phyloP scores from a whole-genome alignment of 2,797 vertebrate genomes.

The Urosaurus nigricauda region DNA sequence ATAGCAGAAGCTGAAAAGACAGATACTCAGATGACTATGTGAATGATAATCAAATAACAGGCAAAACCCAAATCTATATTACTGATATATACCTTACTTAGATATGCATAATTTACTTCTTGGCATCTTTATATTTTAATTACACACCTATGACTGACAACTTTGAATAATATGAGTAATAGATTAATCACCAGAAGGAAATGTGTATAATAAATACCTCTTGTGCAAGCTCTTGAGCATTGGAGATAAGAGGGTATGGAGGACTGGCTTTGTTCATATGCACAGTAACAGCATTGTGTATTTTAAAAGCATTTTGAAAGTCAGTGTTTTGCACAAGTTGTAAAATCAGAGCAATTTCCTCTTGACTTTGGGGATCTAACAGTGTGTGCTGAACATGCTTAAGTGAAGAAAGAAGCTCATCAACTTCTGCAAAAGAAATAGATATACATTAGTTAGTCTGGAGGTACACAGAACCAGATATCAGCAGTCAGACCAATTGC shows the following conservation, averaged over 20 bases:
- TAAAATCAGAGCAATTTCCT: constrained; percentile 91
- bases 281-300: constrained; percentile 93
- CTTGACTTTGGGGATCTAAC: constrained; percentile 95
- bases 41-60: neutral
- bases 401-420: constrained; percentile 94
- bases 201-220: constrained; percentile 85
- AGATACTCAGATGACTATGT: neutral
- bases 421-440: constrained; percentile 86
- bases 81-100: constrained; percentile 26
- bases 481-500: neutral
- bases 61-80: neutral
- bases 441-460: constrained; percentile 13
- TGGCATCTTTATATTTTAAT: constrained; percentile 48
- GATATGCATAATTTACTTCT: constrained; percentile 21
- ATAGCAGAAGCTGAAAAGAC: neutral
- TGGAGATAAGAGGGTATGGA: constrained; percentile 91
- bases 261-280: constrained; percentile 96
- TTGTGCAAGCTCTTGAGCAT: constrained; percentile 88
- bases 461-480: neutral
- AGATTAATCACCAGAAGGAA: constrained; percentile 34
- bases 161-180: constrained; percentile 58
- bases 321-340: constrained; percentile 94
- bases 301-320: constrained; percentile 96
- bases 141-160: constrained; percentile 2
- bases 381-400: constrained; percentile 93